These are phyloP conservation scores for Cryptus viduatorius DNA, from an alignment of 2,888 invertebrate species.

Conservation along the genomic window DNA sequence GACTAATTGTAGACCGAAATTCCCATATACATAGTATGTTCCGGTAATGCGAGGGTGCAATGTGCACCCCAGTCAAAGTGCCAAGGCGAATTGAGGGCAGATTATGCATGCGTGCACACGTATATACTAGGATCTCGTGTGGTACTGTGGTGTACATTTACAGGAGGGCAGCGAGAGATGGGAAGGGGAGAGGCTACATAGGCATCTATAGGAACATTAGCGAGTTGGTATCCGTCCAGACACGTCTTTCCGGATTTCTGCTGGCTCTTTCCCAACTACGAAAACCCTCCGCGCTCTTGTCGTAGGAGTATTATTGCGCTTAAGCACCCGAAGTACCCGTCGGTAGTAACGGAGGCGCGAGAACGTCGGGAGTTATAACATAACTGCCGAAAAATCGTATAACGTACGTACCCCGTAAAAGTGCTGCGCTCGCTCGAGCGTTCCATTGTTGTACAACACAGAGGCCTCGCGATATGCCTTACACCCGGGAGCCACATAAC, in stretches of 20 bases:
- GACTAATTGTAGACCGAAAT: conserved; percentile 34
- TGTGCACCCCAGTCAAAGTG: conserved; percentile 19
- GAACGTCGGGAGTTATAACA: conserved; percentile 43
- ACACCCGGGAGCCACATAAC: conserved; percentile 3
- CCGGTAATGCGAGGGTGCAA: conserved; percentile 30
- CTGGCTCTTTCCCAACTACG: conserved; percentile 77
- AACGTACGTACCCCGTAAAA: conserved; percentile 57
- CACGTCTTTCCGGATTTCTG: conserved; percentile 78
- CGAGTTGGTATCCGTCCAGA: conserved; percentile 79
- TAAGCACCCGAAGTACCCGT: conserved; percentile 27
- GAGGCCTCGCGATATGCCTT: conserved; percentile 3
- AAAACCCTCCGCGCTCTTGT: conserved; percentile 59
- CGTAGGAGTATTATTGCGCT: conserved; percentile 64
- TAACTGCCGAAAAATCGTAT: conserved; percentile 65
- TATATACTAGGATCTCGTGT: background rate
- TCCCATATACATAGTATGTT: conserved; percentile 1
- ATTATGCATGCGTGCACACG: conserved; percentile 13
- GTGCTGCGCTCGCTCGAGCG: conserved; percentile 44
- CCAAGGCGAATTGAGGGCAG: conserved; percentile 50
- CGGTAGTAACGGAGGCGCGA: conserved; percentile 26
- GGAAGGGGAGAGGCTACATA: conserved; percentile 26
- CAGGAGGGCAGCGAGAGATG: background rate
- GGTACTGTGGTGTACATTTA: background rate
- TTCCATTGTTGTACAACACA: conserved; percentile 26
- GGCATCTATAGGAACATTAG: conserved; percentile 75